A percentile compares a stretch with the other conserved stretches of the same genome.
Conservation (phyloP, 2,888 invertebrate species). For the Parthenolecanium corni region DNA sequence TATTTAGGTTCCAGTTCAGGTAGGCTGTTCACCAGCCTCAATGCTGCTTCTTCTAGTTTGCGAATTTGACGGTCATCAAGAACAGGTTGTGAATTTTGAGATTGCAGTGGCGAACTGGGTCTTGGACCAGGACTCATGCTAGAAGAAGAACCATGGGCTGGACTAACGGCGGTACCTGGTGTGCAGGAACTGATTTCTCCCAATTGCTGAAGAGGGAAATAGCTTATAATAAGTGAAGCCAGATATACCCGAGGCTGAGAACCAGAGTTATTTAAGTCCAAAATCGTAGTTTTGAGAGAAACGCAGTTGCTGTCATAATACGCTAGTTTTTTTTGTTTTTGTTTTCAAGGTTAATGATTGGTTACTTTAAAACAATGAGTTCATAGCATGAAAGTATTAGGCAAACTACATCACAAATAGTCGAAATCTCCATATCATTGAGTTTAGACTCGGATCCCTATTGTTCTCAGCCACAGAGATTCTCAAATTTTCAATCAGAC, state of each 20-base stretch:
- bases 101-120: slow-evolving; percentile 42
- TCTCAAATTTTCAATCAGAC: no score
- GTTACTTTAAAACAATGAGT: no score
- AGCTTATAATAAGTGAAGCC: background rate
- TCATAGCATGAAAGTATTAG: no score
- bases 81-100: slow-evolving; percentile 51
- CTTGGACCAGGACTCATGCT: slow-evolving; percentile 40
- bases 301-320: background rate
- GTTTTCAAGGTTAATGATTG: no score
- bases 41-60: slow-evolving; percentile 71
- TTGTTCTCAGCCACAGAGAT: no score
- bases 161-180: slow-evolving; percentile 22
- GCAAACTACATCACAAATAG: no score
- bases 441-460: no score
- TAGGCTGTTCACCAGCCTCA: slow-evolving; percentile 65
- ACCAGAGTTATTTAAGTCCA: background rate
- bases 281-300: background rate
- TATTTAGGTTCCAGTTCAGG: slow-evolving; percentile 81
- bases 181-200: slow-evolving; percentile 32
- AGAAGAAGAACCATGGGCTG: slow-evolving; percentile 17
- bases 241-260: no score
- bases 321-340: no score
- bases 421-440: no score
- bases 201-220: slow-evolving; percentile 10
- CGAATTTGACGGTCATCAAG: slow-evolving; percentile 73